These are phyloP conservation scores for Caenorhabditis sp. DNA, from an alignment of 2,888 invertebrate genomes.

Conservation along the genomic window DNA sequence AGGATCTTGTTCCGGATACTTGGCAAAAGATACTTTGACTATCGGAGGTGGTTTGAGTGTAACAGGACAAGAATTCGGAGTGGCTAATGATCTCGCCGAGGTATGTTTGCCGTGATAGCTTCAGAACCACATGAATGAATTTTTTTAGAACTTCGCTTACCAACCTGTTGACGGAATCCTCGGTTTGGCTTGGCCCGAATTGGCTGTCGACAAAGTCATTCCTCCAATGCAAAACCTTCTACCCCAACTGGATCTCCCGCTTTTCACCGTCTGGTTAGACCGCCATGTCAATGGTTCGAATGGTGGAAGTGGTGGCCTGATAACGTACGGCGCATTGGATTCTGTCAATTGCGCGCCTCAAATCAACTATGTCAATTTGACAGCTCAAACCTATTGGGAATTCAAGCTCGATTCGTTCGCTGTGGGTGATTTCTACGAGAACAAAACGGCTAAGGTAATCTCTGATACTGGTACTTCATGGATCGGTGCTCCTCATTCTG, in stretches of 20 bases:
- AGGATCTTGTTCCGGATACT: slow-evolving; percentile 51
- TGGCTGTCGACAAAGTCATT: slow-evolving; percentile 87
- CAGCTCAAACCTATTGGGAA: slow-evolving; percentile 61
- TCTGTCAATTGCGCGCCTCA: slow-evolving; percentile 49
- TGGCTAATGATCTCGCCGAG: slow-evolving; percentile 42
- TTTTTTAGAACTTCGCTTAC: slow-evolving; percentile 35
- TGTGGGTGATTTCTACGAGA: slow-evolving; percentile 41
- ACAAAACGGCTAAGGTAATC: slow-evolving; percentile 49
- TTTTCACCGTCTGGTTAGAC: slow-evolving; percentile 92
- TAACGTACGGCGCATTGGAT: slow-evolving; percentile 63
- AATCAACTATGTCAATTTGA: slow-evolving; percentile 53
- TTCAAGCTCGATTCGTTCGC: slow-evolving; percentile 47
- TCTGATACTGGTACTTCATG: slow-evolving; percentile 66
- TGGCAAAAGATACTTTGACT: slow-evolving; percentile 46
- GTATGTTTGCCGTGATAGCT: slow-evolving; percentile 9
- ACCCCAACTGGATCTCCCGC: slow-evolving; percentile 78
- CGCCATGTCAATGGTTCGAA: slow-evolving; percentile 16
- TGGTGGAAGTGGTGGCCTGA: slow-evolving; percentile 50
- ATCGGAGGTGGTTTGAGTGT: slow-evolving; percentile 56
- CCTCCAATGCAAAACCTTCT: slow-evolving; percentile 94
- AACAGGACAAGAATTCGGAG: slow-evolving; percentile 53
- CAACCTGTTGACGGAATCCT: slow-evolving; percentile 62
- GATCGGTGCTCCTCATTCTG: slow-evolving; percentile 52
- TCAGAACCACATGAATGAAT: too few species aligned
- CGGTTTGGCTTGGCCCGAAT: slow-evolving; percentile 63